phyloP scores from a whole-genome alignment of 2,888 invertebrate genomes.

The Calameuta filiformis region DNA sequence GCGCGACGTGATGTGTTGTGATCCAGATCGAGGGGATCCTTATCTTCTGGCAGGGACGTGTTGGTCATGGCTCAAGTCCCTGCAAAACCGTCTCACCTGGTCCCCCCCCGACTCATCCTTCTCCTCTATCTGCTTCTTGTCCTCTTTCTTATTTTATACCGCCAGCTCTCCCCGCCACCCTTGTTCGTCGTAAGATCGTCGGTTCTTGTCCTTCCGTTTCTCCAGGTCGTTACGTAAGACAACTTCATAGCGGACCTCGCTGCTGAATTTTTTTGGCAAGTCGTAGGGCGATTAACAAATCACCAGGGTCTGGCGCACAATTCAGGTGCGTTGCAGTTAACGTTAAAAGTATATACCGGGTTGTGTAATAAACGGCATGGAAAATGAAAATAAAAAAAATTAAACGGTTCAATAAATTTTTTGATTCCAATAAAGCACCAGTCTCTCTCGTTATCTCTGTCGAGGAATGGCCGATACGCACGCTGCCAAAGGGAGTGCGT shows the following conservation, averaged over 20 bases:
- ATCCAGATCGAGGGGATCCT: slow-evolving; percentile 63
- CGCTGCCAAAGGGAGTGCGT: background rate
- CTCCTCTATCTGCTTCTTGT: background rate
- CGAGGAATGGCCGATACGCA: background rate
- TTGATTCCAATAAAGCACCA: background rate
- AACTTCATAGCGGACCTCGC: slow-evolving; percentile 1
- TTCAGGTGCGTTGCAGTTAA: background rate
- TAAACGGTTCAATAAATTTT: background rate
- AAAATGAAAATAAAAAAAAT: background rate
- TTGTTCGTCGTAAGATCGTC: background rate
- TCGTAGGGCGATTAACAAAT: background rate
- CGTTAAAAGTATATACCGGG: background rate
- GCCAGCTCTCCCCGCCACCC: background rate
- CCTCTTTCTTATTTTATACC: background rate
- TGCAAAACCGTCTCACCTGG: slow-evolving; percentile 63
- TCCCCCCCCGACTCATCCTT: slow-evolving; percentile 31
- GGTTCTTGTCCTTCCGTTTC: background rate
- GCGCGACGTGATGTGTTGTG: slow-evolving; percentile 51
- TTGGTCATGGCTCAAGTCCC: slow-evolving; percentile 60
- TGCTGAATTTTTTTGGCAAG: background rate
- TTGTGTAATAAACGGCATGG: background rate
- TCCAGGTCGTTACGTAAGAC: slow-evolving; percentile 7
- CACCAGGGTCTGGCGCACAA: too few species aligned
- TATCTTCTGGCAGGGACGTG: slow-evolving; percentile 55
- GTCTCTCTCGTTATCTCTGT: background rate